A percentile compares a stretch with the other conserved stretches of the same genome.
phyloP scores from a whole-genome alignment of 2,797 vertebrate genomes.

The Aplochiton taeniatus region DNA sequence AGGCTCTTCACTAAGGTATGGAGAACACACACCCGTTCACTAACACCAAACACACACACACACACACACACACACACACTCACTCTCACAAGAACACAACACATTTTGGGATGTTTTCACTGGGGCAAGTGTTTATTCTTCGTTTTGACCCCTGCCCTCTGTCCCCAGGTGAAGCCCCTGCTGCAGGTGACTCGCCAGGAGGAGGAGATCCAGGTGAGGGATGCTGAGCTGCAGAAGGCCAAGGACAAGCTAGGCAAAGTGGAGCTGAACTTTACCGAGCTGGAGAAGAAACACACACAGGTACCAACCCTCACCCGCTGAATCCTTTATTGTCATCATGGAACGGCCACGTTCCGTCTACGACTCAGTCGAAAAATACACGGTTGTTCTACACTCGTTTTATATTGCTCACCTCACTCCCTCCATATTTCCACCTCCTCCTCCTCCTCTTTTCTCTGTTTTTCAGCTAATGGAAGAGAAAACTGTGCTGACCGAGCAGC shows the following conservation, averaged over 20 bases:
- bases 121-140: neutral
- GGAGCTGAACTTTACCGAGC: constrained; percentile 78
- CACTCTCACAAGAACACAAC: neutral
- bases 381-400: neutral
- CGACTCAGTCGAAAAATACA: neutral
- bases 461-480: constrained; percentile 85
- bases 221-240: constrained; percentile 82
- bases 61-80: neutral
- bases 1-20: constrained; percentile 88
- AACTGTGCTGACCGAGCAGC: constrained; percentile 82
- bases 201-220: constrained; percentile 87
- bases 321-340: too few relatives aligned
- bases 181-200: constrained; percentile 90
- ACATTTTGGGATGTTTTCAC: neutral
- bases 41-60: neutral
- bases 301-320: constrained; percentile 56
- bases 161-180: constrained; percentile 85
- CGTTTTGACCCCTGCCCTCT: constrained; percentile 18
- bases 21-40: too few relatives aligned
- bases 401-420: constrained; percentile 6
- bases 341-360: neutral
- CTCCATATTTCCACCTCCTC: constrained; percentile 2
- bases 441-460: neutral
- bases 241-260: constrained; percentile 81
- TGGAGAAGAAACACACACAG: constrained; percentile 82